These are phyloP conservation scores for Mercenaria mercenaria DNA, from an alignment of 1,140 invertebrate species.

Conservation along the genomic window DNA sequence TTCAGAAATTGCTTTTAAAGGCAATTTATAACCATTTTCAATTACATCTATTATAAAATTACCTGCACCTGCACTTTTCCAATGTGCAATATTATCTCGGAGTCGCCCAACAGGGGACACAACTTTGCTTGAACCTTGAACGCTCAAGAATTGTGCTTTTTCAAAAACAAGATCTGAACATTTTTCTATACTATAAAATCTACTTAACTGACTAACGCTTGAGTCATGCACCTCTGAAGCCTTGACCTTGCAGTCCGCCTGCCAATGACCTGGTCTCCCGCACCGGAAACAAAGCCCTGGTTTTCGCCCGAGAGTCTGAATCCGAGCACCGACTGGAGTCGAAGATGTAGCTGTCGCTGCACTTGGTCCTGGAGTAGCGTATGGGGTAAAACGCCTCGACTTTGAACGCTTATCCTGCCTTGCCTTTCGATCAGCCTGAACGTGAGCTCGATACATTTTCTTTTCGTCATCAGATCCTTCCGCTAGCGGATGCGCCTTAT, in stretches of 20 bases:
- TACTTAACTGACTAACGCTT: not conserved
- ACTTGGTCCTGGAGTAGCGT: not conserved
- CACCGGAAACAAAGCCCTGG: conserved; percentile 39
- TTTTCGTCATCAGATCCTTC: conserved; percentile 23
- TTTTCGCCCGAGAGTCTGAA: not conserved
- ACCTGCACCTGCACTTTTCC: not conserved
- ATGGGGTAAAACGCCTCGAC: not conserved
- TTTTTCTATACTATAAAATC: not conserved
- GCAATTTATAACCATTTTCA: not conserved
- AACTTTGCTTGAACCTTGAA: not conserved
- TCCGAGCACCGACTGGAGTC: not conserved
- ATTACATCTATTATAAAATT: not conserved
- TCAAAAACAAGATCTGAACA: not conserved
- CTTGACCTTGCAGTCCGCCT: conserved; percentile 17
- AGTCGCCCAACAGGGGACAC: not conserved
- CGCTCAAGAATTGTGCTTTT: not conserved
- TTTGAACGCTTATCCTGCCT: not conserved
- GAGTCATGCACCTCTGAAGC: not conserved
- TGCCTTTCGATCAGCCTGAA: not conserved
- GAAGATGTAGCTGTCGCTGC: not conserved
- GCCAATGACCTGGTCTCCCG: conserved; percentile 37
- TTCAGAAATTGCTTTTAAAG: not conserved
- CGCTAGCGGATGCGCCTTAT: not conserved
- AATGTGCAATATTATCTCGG: not conserved
- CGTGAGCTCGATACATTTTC: not conserved